Conservation (phyloP, 2,113 vertebrate species). For the Apus apus region DNA sequence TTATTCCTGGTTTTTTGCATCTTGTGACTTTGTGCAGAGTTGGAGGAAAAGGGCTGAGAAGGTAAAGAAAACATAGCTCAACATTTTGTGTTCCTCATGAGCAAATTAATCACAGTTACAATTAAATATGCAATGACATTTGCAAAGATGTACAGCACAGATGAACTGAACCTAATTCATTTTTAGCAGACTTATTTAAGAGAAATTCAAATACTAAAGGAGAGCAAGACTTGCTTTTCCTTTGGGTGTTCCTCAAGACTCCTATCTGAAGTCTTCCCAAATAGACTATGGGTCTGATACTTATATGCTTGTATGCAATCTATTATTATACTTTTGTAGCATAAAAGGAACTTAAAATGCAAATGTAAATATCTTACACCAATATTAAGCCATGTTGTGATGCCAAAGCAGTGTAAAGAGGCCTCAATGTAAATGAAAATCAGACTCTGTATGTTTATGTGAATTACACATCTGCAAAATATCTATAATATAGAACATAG, state of each 20-base stretch:
- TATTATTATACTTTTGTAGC: background rate
- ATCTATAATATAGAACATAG: conserved; percentile 48
- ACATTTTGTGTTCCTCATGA: background rate
- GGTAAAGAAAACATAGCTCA: background rate
- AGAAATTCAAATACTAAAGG: conserved; percentile 1
- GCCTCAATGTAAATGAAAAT: conserved; percentile 53
- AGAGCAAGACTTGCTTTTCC: conserved; percentile 4
- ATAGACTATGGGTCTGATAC: background rate
- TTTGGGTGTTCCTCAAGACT: conserved; percentile 15
- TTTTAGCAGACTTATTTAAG: background rate
- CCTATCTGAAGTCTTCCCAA: conserved; percentile 19
- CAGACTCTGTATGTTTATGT: conserved; percentile 65
- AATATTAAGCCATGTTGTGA: conserved; percentile 27
- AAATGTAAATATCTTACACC: background rate
- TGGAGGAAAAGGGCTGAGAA: background rate
- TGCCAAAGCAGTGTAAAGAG: conserved; percentile 23
- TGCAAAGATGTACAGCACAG: background rate
- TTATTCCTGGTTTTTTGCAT: background rate
- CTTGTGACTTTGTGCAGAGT: background rate
- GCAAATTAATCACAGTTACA: conserved; percentile 42
- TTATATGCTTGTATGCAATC: background rate
- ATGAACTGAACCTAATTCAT: background rate
- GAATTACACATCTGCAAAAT: conserved; percentile 77
- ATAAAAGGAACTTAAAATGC: background rate
- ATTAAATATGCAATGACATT: conserved; percentile 33